These are phyloP conservation scores for Zosterops pallidus DNA, from an alignment of 2,113 vertebrate genomes.

Conservation along the genomic window DNA sequence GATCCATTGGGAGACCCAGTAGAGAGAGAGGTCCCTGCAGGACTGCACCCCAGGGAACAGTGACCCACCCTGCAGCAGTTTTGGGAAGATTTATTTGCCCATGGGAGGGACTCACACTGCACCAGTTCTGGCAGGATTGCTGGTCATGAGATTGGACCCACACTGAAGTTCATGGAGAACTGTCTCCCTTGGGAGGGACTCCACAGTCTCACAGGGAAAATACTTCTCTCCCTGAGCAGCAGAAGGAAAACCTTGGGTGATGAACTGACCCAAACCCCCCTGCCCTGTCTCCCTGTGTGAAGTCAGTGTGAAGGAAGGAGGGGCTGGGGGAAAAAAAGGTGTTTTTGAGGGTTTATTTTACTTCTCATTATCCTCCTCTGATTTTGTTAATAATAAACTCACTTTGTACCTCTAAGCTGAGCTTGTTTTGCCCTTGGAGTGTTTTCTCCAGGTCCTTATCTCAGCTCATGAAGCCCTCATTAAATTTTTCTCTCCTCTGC, in stretches of 20 bases:
- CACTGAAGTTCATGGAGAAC: fast-evolving
- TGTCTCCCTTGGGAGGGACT: not conserved
- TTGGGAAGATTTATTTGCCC: not conserved
- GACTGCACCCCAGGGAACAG: not conserved
- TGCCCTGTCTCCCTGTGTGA: not conserved
- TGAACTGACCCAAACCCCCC: not conserved
- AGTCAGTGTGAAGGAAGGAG: not conserved
- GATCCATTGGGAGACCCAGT: not conserved
- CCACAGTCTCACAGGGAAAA: not conserved
- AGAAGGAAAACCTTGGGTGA: not conserved
- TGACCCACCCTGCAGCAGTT: not conserved
- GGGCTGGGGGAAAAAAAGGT: not conserved
- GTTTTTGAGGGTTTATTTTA: not conserved
- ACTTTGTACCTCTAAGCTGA: no score
- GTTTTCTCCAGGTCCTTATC: not conserved
- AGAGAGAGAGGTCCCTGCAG: not conserved
- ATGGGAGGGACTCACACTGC: fast-evolving
- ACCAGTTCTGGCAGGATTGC: not conserved
- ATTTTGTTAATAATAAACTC: no score
- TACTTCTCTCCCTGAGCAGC: not conserved
- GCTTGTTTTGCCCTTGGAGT: no score
- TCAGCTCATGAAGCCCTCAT: not conserved
- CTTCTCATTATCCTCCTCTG: no score
- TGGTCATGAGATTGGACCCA: not conserved
- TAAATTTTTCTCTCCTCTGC: not conserved